phyloP scores from a whole-genome alignment of 2,113 vertebrate genomes.

The Paraplagusia blochii region DNA sequence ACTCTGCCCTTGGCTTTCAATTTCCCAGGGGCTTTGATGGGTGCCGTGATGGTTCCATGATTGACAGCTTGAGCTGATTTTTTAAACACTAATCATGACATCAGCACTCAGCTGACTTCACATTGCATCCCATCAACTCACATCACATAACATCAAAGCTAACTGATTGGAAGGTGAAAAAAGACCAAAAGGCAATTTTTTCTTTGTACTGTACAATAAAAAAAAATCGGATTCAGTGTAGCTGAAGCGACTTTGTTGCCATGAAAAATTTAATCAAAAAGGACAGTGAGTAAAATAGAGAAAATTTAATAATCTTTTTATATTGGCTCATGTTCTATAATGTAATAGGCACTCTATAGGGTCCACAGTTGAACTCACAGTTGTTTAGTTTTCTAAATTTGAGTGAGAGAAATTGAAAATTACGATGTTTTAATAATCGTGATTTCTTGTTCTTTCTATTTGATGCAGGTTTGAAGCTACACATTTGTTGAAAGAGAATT shows the following conservation, averaged over 20 bases:
- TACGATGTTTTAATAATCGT: no score
- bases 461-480: no score
- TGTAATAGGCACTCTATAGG: no score
- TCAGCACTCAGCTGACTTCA: conserved; percentile 48
- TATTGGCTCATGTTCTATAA: no score
- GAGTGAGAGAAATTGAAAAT: no score
- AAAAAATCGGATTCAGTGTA: conserved; percentile 29
- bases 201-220: conserved; percentile 1
- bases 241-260: not conserved
- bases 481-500: no score
- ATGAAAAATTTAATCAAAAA: no score
- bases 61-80: conserved; percentile 56
- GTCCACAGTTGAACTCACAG: no score
- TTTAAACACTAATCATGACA: conserved; percentile 62
- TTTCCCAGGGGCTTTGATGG: conserved; percentile 46
- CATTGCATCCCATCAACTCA: conserved; percentile 39
- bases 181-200: conserved; percentile 25
- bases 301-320: no score
- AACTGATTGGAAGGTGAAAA: conserved; percentile 32
- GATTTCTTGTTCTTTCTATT: no score
- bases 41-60: conserved; percentile 51
- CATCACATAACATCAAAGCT: conserved; percentile 18
- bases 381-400: no score
- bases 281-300: no score
- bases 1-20: conserved; percentile 49